phyloP scores from a whole-genome alignment of 2,797 vertebrate species.

The Kryptopterus vitreolus region DNA sequence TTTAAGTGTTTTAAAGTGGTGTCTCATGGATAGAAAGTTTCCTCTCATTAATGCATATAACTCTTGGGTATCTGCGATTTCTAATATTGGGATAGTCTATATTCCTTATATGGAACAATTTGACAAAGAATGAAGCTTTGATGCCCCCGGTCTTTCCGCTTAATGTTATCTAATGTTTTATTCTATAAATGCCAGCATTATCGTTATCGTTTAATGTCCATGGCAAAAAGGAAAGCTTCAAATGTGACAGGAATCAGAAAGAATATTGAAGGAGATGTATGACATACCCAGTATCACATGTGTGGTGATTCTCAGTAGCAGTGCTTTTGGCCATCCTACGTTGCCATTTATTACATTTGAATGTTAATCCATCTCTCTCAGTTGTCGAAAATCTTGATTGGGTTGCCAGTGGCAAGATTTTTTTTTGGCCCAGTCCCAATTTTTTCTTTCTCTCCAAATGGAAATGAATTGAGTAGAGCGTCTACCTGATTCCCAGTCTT shows the following conservation, averaged over 20 bases:
- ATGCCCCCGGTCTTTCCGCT: conserved; percentile 58
- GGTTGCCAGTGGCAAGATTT: neutral
- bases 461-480: neutral
- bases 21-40: conserved; percentile 49
- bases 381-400: neutral
- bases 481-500: too few relatives aligned
- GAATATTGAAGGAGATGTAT: conserved; percentile 60
- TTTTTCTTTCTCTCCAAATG: neutral
- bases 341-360: conserved; percentile 6
- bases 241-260: conserved; percentile 66
- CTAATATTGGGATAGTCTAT: conserved; percentile 51
- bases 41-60: conserved; percentile 52
- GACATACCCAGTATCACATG: conserved; percentile 53
- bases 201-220: conserved; percentile 63
- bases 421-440: neutral
- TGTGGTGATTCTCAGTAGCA: conserved; percentile 17
- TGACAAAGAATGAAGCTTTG: conserved; percentile 52
- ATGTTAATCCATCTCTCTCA: conserved; percentile 8
- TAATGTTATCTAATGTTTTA: conserved; percentile 64
- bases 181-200: conserved; percentile 69
- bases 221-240: conserved; percentile 64
- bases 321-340: neutral
- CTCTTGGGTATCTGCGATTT: conserved; percentile 56
- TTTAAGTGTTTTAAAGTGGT: conserved; percentile 2
- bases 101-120: conserved; percentile 43